These are phyloP conservation scores for Verasper variegatus DNA, from an alignment of 2,113 vertebrate species.

Conservation along the genomic window DNA sequence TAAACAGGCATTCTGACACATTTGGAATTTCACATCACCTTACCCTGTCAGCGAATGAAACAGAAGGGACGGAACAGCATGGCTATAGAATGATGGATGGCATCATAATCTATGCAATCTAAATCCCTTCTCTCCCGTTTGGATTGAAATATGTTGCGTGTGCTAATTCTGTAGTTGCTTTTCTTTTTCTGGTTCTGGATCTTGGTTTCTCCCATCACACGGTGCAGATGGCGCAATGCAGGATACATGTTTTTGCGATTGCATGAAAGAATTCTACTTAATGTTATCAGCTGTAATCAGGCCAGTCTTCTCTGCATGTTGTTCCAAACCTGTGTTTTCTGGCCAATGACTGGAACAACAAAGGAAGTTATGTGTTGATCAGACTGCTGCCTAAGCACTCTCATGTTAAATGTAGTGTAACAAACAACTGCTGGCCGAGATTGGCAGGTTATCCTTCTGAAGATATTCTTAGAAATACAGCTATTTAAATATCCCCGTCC, in stretches of 20 bases:
- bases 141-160: neutral
- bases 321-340: neutral
- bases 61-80: neutral
- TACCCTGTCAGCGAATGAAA: neutral
- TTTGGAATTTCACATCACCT: neutral
- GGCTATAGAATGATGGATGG: neutral
- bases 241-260: slow-evolving; percentile 6
- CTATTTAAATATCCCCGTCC: slow-evolving; percentile 52
- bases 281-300: neutral
- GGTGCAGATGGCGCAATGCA: neutral
- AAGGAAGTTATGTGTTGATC: slow-evolving; percentile 22
- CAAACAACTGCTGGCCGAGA: neutral
- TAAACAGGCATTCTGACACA: neutral
- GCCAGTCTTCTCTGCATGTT: neutral
- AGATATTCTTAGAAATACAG: slow-evolving; percentile 65
- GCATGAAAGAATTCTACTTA: neutral
- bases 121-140: neutral
- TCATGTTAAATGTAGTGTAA: slow-evolving; percentile 22
- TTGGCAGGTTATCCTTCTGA: neutral
- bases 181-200: neutral
- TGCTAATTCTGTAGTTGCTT: neutral
- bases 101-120: neutral
- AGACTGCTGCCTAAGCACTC: neutral
- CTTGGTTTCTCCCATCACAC: too few species aligned
- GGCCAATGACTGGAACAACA: slow-evolving; percentile 14